Evolutionary conservation across 92 coral and sea anemone species (phyloP).

Genomic region (Phymanthus crucifer): DNA sequence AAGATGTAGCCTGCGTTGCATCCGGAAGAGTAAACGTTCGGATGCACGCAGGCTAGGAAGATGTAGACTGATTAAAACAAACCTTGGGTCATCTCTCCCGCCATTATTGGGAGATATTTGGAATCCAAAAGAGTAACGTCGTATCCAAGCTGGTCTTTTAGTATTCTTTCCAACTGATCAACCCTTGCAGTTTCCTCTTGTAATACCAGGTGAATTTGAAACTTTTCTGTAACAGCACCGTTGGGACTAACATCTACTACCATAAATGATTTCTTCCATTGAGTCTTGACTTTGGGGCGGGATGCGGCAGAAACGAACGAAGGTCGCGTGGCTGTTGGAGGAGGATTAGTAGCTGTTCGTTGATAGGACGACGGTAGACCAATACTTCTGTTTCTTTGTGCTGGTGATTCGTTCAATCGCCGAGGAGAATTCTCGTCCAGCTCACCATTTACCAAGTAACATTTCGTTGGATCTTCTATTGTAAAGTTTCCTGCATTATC

Average conservation of each 20-base stretch:
- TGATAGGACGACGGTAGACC: not conserved
- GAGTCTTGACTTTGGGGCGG: too few relatives aligned
- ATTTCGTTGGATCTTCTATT: slow-evolving; percentile 30
- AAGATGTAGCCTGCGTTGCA: too few relatives aligned
- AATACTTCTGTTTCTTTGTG: not conserved
- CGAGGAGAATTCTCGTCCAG: too few relatives aligned
- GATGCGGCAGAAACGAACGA: too few relatives aligned
- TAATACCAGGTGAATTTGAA: slow-evolving; percentile 39
- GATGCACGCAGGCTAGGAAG: too few relatives aligned
- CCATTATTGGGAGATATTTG: not conserved
- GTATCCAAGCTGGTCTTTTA: slow-evolving; percentile 35
- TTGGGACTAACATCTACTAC: slow-evolving; percentile 15
- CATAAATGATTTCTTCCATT: not conserved
- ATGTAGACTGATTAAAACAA: too few relatives aligned
- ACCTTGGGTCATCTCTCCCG: not conserved
- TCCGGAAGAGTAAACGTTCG: too few relatives aligned
- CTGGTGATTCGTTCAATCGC: too few relatives aligned
- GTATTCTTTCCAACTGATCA: slow-evolving; percentile 18
- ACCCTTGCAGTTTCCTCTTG: slow-evolving; percentile 41
- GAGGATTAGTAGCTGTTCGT: not conserved
- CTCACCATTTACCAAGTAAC: slow-evolving; percentile 38
- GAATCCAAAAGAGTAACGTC: slow-evolving; percentile 28
- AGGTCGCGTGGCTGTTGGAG: too few relatives aligned
- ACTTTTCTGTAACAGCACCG: slow-evolving; percentile 31
- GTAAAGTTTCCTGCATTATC: slow-evolving; percentile 21